Evolutionary conservation across 2,113 vertebrate species (phyloP).

Genomic region (Climacteris rufus): DNA sequence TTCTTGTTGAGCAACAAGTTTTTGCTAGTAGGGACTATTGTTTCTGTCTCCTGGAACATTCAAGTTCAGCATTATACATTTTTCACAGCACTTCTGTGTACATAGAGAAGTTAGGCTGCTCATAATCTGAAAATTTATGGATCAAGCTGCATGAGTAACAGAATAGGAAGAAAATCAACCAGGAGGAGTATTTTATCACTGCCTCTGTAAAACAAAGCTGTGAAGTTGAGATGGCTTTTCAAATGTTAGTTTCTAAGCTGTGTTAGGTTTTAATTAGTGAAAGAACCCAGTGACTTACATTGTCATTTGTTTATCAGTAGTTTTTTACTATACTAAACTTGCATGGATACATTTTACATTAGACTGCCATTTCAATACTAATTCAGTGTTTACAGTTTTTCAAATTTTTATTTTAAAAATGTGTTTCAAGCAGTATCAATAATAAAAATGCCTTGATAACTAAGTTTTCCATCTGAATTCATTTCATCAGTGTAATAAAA

Average conservation of each 20-base stretch:
- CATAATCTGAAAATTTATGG: background rate
- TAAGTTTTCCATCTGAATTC: background rate
- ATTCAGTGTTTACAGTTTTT: background rate
- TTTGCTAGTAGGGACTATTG: background rate
- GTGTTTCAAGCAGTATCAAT: background rate
- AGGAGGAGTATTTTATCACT: background rate
- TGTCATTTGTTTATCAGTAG: background rate
- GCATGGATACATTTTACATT: background rate
- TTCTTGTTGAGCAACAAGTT: conserved; percentile 13
- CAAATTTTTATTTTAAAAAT: background rate
- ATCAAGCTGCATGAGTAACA: background rate
- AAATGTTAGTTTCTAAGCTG: background rate
- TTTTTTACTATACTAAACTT: background rate
- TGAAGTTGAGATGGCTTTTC: background rate
- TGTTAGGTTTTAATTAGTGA: background rate
- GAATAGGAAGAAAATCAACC: background rate
- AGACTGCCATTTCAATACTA: background rate
- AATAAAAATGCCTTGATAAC: background rate
- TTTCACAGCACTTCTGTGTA: background rate
- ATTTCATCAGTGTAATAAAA: background rate
- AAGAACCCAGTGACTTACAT: background rate
- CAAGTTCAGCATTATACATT: background rate
- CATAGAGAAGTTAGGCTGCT: background rate
- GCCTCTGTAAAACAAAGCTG: background rate
- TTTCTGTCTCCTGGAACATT: background rate